phyloP scores from a whole-genome alignment of 2,888 invertebrate genomes.

The Parascotia fuliginaria region DNA sequence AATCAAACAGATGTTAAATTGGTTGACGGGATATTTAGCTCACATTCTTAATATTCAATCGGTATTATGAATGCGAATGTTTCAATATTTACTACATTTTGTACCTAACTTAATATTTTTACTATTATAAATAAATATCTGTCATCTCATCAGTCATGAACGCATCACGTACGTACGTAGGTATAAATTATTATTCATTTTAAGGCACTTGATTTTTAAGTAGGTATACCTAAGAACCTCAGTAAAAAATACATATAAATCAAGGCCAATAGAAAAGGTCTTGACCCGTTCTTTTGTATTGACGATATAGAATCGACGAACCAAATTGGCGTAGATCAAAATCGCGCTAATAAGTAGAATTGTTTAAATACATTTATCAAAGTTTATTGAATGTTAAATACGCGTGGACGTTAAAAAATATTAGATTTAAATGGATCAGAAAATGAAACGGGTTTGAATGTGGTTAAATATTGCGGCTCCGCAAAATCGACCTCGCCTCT shows the following conservation, averaged over 20 bases:
- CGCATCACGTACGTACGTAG: no score
- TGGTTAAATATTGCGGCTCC: slow-evolving; percentile 74
- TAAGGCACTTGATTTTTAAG: no score
- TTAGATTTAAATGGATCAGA: slow-evolving; percentile 40
- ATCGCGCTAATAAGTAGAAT: not conserved
- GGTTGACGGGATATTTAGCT: slow-evolving; percentile 29
- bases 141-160: no score
- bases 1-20: slow-evolving; percentile 47
- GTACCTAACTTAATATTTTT: no score
- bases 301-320: not conserved
- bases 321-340: not conserved
- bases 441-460: slow-evolving; percentile 71
- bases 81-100: no score
- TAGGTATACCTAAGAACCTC: no score
- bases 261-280: no score
- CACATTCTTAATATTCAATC: not conserved
- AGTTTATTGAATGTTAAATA: slow-evolving; percentile 5
- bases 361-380: not conserved
- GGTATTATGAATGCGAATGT: not conserved
- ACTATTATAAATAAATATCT: no score
- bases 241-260: no score
- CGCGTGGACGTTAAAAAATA: slow-evolving; percentile 12
- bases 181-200: no score
- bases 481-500: slow-evolving; percentile 67
- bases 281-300: no score